Base-by-base conservation (phyloP, 2,797 vertebrate genomes). In the Sebastes hopkinsi region DNA sequence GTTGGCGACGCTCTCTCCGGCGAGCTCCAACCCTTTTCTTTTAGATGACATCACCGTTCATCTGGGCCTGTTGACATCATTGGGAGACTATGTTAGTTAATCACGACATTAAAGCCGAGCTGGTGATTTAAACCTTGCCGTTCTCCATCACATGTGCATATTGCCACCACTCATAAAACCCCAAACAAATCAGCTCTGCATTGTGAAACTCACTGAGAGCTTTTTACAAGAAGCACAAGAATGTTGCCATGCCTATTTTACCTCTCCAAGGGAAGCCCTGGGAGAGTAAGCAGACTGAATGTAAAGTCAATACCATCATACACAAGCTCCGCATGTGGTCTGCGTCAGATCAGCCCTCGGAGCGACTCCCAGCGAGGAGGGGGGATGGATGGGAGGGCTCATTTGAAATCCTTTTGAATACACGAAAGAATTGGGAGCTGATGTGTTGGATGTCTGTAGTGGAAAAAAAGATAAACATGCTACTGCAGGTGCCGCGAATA, bases 251-350 rank as follows among this genome's bases (percentile, higher is more conserved):
- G 42, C 73, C 82, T 30, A 72, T 89, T 92, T 90, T 80, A 88
- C 64, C 75, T 86, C 85, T 87, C 85, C 27, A 18, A 85, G 88
- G 89, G 87, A 94, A 90, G 88, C 88, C 92, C 88, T 90, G 90
- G 77, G 86, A 94, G 92, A 89, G 88, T 86, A 90, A 93, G 92
- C 91, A 90, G 87, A 58, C 81, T 91, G 91, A 93, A 94, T 90
- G 90, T 94, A 92, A 92, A 94, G 94, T 95, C 93, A 93, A 94
- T 91, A 88, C 91, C 83, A 76, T 89, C 83, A 87, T 92, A 90
- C 88, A 93, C 82, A 87, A 89, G 89, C 93, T 86, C 93, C 25
- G 91, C 92, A 93, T 94, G 95, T 80, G 92, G 94, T 90, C 94
- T 79, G 86, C 80, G 82, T 89, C 91, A 89, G 88, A 93, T 86